Evolutionary conservation across 2,113 vertebrate species (phyloP).

Genomic region (Nycticebus coucang): DNA sequence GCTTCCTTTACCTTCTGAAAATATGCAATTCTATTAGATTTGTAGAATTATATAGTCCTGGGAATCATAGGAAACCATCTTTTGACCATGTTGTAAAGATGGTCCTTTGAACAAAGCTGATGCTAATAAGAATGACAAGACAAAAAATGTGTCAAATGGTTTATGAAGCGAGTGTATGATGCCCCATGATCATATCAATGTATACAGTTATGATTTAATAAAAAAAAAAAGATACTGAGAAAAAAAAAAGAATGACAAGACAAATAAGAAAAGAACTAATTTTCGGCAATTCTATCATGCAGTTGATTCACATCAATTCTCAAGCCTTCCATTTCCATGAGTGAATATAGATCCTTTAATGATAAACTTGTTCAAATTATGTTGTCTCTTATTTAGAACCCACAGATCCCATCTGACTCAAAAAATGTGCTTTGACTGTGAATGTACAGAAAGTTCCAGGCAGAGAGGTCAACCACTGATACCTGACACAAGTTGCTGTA

Average conservation of each 20-base stretch:
- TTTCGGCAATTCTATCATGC: not conserved
- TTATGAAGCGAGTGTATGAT: too few species aligned
- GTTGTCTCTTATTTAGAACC: not conserved
- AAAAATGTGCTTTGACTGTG: not conserved
- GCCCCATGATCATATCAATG: too few species aligned
- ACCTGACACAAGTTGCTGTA: not conserved
- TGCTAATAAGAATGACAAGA: not conserved
- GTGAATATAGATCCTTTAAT: not conserved
- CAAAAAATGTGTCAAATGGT: too few species aligned
- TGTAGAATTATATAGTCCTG: not conserved
- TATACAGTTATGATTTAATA: too few species aligned
- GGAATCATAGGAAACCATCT: not conserved
- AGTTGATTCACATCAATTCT: not conserved
- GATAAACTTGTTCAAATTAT: constrained; percentile 18
- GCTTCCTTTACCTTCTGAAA: not conserved
- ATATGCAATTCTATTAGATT: not conserved
- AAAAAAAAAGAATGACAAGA: not conserved
- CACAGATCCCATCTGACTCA: not conserved
- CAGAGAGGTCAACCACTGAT: not conserved
- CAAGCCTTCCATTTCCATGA: not conserved
- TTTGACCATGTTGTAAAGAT: not conserved
- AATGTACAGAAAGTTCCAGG: not conserved
- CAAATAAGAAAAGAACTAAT: not conserved
- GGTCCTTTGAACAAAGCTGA: not conserved
- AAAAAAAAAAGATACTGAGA: too few species aligned